A percentile compares a stretch with the other conserved stretches of the same genome.
Evolutionary conservation across 2,888 invertebrate species (phyloP).

Genomic region (Emmelina monodactyla): DNA sequence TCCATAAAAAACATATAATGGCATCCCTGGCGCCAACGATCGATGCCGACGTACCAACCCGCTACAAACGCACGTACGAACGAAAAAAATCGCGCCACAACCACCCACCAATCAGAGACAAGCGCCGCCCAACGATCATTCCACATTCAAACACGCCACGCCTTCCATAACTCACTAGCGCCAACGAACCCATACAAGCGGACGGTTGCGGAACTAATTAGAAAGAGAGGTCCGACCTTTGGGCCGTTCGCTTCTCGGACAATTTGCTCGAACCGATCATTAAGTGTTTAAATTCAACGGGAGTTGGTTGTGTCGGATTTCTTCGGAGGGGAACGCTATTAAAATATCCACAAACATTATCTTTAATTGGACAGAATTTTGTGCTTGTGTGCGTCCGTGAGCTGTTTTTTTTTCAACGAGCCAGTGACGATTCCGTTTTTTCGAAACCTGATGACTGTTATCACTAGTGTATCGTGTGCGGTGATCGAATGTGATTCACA

Average conservation of each 20-base stretch:
- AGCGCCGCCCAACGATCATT: constrained; percentile 30
- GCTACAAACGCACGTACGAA: constrained; percentile 42
- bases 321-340: constrained; percentile 63
- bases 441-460: constrained; percentile 57
- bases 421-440: constrained; percentile 56
- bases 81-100: constrained; percentile 50
- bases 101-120: constrained; percentile 31
- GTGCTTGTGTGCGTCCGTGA: constrained; percentile 55
- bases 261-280: constrained; percentile 66
- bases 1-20: constrained; percentile 65
- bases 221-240: constrained; percentile 43
- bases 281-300: constrained; percentile 65
- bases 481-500: constrained; percentile 39
- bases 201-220: constrained; percentile 40
- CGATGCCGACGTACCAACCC: constrained; percentile 58
- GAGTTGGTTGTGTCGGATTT: constrained; percentile 66
- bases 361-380: constrained; percentile 64
- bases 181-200: constrained; percentile 46
- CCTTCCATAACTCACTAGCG: constrained; percentile 36
- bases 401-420: constrained; percentile 38
- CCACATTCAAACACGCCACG: constrained; percentile 35
- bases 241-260: constrained; percentile 62
- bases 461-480: constrained; percentile 49
- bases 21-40: constrained; percentile 54
- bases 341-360: constrained; percentile 67